A percentile compares a stretch with the other conserved stretches of the same genome.
These are phyloP conservation scores for Uropetala carovei DNA, from an alignment of 2,888 invertebrate species.

Conservation along the genomic window DNA sequence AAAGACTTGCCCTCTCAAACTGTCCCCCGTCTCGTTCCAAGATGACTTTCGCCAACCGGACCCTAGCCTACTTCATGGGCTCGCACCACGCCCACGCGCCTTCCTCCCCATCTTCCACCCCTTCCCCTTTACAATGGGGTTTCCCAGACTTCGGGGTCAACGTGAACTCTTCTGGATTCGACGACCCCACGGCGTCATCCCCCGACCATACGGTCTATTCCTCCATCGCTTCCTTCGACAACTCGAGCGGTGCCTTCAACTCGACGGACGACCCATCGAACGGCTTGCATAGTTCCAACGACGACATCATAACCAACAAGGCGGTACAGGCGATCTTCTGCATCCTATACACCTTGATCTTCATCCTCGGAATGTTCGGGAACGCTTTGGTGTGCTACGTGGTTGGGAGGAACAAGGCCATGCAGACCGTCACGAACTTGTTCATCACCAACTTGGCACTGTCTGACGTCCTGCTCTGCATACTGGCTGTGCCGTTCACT, in stretches of 20 bases:
- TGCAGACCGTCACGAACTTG: slow-evolving; percentile 98
- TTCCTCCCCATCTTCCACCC: neutral
- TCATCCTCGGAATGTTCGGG: slow-evolving; percentile 92
- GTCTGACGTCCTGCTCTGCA: slow-evolving; percentile 94
- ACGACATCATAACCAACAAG: slow-evolving; percentile 81
- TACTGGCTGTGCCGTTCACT: slow-evolving; percentile 96
- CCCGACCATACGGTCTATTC: neutral
- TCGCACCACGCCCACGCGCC: neutral
- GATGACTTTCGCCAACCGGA: neutral
- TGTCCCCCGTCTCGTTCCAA: too few relatives aligned
- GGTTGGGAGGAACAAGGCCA: slow-evolving; percentile 92
- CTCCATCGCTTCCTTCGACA: neutral
- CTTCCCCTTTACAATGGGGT: neutral
- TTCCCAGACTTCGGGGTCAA: neutral
- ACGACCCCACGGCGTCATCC: neutral
- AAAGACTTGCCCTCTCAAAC: too few relatives aligned
- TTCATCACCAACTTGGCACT: slow-evolving; percentile 98
- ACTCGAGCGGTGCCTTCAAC: neutral
- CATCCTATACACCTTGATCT: slow-evolving; percentile 87
- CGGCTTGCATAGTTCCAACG: neutral
- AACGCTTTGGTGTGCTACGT: slow-evolving; percentile 96
- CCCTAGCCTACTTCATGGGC: neutral
- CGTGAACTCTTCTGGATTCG: slow-evolving; percentile 16
- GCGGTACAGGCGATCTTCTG: slow-evolving; percentile 86
- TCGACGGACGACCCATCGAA: neutral